These are phyloP conservation scores for Pheosia tremula DNA, from an alignment of 2,888 invertebrate species.

Conservation along the genomic window DNA sequence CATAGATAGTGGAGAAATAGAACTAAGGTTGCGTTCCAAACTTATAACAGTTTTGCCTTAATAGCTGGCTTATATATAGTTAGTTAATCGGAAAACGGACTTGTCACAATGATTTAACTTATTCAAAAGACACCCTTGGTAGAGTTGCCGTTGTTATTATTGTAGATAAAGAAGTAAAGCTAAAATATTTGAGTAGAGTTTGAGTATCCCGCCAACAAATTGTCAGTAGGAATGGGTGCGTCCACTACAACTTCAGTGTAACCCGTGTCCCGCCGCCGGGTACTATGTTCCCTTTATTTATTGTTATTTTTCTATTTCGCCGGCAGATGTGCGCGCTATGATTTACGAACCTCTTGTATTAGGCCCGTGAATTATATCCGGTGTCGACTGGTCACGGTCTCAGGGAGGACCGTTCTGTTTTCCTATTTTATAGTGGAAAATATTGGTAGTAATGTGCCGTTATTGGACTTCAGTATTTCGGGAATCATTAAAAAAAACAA, in stretches of 20 bases:
- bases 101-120: too few species aligned
- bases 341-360: slow-evolving; percentile 79
- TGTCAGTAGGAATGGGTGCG: neutral
- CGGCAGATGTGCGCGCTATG: slow-evolving; percentile 80
- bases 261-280: slow-evolving; percentile 35
- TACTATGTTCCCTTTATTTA: slow-evolving; percentile 74
- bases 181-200: slow-evolving; percentile 15
- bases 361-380: slow-evolving; percentile 65
- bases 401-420: neutral
- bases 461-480: neutral
- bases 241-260: slow-evolving; percentile 2
- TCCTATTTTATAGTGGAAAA: neutral
- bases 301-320: slow-evolving; percentile 84
- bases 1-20: too few species aligned
- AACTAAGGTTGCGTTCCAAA: too few species aligned
- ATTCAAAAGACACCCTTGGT: too few species aligned
- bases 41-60: too few species aligned
- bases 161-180: slow-evolving; percentile 9
- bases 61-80: too few species aligned
- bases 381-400: slow-evolving; percentile 43
- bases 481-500: too few species aligned
- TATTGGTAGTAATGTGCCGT: neutral
- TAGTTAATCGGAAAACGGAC: too few species aligned
- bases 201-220: neutral
- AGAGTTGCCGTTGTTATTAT: too few species aligned